phyloP scores from a whole-genome alignment of 2,888 invertebrate species.

The Acleris literana region DNA sequence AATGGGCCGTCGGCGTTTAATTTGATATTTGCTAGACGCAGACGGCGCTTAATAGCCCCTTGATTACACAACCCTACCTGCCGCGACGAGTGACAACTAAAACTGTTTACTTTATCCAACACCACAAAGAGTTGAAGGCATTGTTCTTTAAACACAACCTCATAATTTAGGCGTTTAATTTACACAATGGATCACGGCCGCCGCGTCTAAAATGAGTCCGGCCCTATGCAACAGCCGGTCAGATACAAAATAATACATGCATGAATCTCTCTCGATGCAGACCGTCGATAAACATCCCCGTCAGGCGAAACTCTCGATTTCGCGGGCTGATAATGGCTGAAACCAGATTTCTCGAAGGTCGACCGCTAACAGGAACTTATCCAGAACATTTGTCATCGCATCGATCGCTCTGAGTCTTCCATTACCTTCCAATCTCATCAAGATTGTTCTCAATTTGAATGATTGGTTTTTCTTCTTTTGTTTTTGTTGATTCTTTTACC shows the following conservation, averaged over 20 bases:
- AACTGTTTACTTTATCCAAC: constrained; percentile 25
- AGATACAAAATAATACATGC: constrained; percentile 11
- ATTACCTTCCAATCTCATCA: constrained; percentile 23
- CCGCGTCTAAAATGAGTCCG: neutral
- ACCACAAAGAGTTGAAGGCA: constrained; percentile 20
- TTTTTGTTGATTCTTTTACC: constrained; percentile 2
- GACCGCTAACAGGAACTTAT: constrained; percentile 18
- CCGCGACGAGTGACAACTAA: constrained; percentile 15
- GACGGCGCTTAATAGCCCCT: constrained; percentile 12
- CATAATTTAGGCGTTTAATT: neutral
- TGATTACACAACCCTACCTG: neutral
- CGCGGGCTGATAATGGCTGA: constrained; percentile 15
- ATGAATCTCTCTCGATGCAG: constrained; percentile 11
- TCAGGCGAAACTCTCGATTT: constrained; percentile 27
- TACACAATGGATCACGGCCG: neutral
- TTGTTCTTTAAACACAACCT: constrained; percentile 15
- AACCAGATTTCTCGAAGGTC: constrained; percentile 31
- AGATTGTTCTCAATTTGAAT: constrained; percentile 10
- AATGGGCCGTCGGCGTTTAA: constrained; percentile 14
- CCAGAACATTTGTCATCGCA: constrained; percentile 22
- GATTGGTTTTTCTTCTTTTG: constrained; percentile 6
- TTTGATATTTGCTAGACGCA: constrained; percentile 27
- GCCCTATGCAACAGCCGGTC: neutral
- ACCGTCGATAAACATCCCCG: constrained; percentile 16
- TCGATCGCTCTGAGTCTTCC: constrained; percentile 6